Evolutionary conservation across 2,797 vertebrate genomes (phyloP), one percentile per base, ranked within the genome.

Genomic region (Micromesistius poutassou): DNA sequence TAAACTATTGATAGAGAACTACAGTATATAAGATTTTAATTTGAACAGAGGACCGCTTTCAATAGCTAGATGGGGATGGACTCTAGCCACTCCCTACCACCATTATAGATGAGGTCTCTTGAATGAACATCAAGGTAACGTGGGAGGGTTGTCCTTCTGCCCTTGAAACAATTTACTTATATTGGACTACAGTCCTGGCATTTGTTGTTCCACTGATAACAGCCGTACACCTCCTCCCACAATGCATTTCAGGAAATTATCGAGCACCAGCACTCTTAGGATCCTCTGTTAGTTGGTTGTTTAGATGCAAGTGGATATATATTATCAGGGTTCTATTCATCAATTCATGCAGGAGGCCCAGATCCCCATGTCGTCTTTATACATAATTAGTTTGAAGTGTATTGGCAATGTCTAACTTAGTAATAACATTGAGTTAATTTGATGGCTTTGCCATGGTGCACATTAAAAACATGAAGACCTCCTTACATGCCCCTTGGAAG

Each of bases 1-100:
- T 22, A 25, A 82, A 74, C 71, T 87, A 76, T 84, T 81, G 74
- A 81, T 68, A 83, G 81, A 83, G 84, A 90, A 77, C 40, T 84
- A 81, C 80, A 84, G 89, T 90, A 81, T 89, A 86, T 71, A 86
- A 90, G 84, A 85, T 84, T 90, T 85, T 85, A 83, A 87, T 87
- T 83, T 79, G 72, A 85, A 74, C 55, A 62, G n/a, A 75, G 78
- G 80, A 83, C 76, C 79, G 77, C 76, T 82, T 76, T 79, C 66
- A 80, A 80, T 73, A 83, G 70, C 72, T 62, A 62, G 55, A n/a
- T 25, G 16, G 46, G 16, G 46, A 22, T 55, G 19, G 46, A 62
- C 55, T n/a, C 55, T n/a, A 25, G n/a, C 55, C n/a, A 62, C 55
- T 25, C 55, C 55, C 55, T 62, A 9, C n/a, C 7, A 19, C n/a